phyloP scores from a whole-genome alignment of 2,797 vertebrate genomes.

The Nothura maculosa region DNA sequence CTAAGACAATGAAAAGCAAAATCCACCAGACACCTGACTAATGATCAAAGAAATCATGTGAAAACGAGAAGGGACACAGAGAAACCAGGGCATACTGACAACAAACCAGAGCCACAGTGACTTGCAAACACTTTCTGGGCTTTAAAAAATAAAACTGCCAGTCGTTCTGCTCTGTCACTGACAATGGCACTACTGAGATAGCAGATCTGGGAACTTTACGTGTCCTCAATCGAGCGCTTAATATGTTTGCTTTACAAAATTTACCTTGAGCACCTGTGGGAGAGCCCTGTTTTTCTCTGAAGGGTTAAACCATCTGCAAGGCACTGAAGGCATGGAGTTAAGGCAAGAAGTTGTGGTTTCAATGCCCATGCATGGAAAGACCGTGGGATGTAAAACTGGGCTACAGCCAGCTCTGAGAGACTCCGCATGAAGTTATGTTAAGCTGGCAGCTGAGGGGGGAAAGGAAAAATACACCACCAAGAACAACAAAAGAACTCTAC shows the following conservation, averaged over 20 bases:
- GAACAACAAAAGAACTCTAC: neutral
- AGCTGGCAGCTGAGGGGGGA: neutral
- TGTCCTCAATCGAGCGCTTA: neutral
- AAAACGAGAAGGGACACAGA: slow-evolving; percentile 39
- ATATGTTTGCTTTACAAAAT: slow-evolving; percentile 7
- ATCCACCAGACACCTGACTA: slow-evolving; percentile 61
- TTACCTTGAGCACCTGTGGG: neutral
- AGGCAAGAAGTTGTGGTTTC: neutral
- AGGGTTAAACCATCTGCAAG: slow-evolving; percentile 18
- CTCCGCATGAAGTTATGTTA: neutral
- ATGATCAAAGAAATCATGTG: slow-evolving; percentile 63
- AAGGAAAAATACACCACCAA: too few relatives aligned
- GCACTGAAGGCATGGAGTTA: neutral
- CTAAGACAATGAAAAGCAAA: slow-evolving; percentile 71
- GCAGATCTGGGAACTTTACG: neutral
- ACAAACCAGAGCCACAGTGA: slow-evolving; percentile 23
- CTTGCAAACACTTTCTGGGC: slow-evolving; percentile 17
- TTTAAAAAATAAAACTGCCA: neutral
- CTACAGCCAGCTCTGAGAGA: neutral
- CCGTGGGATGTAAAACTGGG: neutral
- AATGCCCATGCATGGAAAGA: neutral
- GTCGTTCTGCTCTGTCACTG: slow-evolving; percentile 68
- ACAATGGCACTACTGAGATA: neutral
- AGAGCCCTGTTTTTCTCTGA: neutral
- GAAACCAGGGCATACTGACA: slow-evolving; percentile 66